phyloP scores from a whole-genome alignment of 2,888 invertebrate species.

The Sinohyriopsis cumingii region DNA sequence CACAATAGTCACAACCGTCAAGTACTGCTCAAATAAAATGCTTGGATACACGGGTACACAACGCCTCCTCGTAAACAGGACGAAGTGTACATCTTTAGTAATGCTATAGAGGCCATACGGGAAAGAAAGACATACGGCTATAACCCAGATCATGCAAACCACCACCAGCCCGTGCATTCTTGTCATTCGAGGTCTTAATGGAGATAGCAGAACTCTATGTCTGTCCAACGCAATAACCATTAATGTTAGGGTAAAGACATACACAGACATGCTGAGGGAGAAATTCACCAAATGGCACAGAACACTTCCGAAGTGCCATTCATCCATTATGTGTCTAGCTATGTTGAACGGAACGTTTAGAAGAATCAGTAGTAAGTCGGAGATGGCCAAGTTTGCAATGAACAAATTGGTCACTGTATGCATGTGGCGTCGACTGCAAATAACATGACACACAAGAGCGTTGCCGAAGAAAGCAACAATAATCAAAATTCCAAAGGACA shows the following conservation, averaged over 20 bases:
- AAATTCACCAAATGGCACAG: constrained; percentile 72
- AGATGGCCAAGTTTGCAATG: constrained; percentile 57
- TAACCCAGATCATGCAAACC: constrained; percentile 69
- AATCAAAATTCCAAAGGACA: constrained; percentile 16
- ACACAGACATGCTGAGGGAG: constrained; percentile 71
- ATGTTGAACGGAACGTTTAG: constrained; percentile 73
- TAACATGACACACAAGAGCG: constrained; percentile 15
- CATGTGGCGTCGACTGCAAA: constrained; percentile 16
- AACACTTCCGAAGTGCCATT: constrained; percentile 73
- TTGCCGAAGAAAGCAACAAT: constrained; percentile 18
- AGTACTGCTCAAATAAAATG: constrained; percentile 64
- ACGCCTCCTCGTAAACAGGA: constrained; percentile 45
- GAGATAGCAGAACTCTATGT: constrained; percentile 72
- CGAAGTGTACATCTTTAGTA: constrained; percentile 44
- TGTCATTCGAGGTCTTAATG: constrained; percentile 70
- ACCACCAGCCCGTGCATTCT: constrained; percentile 66
- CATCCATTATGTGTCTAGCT: constrained; percentile 67
- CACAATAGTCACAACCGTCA: constrained; percentile 70
- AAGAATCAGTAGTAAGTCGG: constrained; percentile 62
- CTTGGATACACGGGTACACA: constrained; percentile 69
- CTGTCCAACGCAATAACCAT: constrained; percentile 73
- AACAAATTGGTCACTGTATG: constrained; percentile 26
- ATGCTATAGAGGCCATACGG: constrained; percentile 71
- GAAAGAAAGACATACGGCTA: constrained; percentile 65
- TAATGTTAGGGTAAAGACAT: constrained; percentile 74